These are phyloP conservation scores for Holcopasites calliopsidis DNA, from an alignment of 1,140 invertebrate genomes.

Conservation along the genomic window DNA sequence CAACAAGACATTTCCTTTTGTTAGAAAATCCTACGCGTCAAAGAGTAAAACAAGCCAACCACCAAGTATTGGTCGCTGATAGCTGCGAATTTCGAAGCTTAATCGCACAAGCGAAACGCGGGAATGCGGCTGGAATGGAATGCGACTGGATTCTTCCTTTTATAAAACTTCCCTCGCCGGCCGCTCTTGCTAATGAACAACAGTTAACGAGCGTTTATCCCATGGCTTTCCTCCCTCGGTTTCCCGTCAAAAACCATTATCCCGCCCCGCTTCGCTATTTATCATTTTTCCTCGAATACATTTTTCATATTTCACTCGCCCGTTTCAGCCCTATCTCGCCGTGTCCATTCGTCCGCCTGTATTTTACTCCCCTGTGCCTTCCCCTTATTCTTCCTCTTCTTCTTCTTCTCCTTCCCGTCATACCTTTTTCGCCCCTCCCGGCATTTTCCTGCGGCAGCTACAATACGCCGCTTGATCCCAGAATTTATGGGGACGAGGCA, in stretches of 20 bases:
- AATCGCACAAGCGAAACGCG: too few species aligned
- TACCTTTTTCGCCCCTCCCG: background rate
- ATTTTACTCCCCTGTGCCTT: background rate
- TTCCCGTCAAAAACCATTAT: too few species aligned
- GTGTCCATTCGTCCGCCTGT: too few species aligned
- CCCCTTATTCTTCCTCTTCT: background rate
- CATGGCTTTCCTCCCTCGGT: background rate
- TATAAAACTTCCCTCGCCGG: constrained; percentile 18
- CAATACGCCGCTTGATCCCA: constrained; percentile 15
- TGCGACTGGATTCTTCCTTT: constrained; percentile 1
- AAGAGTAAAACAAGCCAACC: too few species aligned
- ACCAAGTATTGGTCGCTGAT: too few species aligned
- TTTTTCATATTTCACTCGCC: too few species aligned
- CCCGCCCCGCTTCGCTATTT: background rate
- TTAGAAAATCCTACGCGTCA: too few species aligned
- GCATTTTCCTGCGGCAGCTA: constrained; percentile 4
- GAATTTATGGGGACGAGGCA: background rate
- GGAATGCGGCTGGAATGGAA: background rate
- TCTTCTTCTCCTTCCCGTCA: background rate
- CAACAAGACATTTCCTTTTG: too few species aligned
- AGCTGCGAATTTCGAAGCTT: too few species aligned
- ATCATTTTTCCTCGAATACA: background rate
- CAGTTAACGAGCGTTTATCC: background rate
- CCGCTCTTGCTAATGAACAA: too few species aligned
- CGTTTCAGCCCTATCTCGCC: too few species aligned